Evolutionary conservation across 92 coral and sea anemone genomes (phyloP).

Genomic region (Nematostella vectensis): DNA sequence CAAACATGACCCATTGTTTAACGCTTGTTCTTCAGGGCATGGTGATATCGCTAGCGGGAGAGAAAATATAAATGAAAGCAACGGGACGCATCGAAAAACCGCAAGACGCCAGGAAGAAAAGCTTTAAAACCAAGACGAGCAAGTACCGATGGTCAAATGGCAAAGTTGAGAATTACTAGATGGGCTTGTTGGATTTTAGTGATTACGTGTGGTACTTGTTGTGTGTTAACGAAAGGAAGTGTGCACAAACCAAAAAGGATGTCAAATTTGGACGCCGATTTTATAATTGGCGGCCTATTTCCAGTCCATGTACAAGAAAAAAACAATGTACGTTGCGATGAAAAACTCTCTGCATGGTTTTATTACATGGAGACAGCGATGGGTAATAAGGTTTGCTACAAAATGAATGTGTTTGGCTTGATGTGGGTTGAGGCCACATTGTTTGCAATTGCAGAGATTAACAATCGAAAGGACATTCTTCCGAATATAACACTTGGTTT

Average conservation of each 20-base stretch:
- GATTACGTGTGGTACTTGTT: too few species aligned
- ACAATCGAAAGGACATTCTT: constrained; percentile 38
- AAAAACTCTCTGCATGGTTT: constrained; percentile 18
- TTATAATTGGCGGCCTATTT: constrained; percentile 71
- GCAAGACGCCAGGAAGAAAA: too few species aligned
- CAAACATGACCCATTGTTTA: too few species aligned
- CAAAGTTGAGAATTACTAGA: too few species aligned
- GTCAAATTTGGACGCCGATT: constrained; percentile 47
- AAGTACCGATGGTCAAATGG: too few species aligned
- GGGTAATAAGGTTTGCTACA: constrained; percentile 41
- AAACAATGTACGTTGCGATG: constrained; percentile 37
- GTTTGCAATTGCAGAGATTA: constrained; percentile 64
- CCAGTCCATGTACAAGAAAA: constrained; percentile 64
- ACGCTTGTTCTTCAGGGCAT: too few species aligned
- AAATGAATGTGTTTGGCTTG: constrained; percentile 59
- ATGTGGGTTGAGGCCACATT: constrained; percentile 97
- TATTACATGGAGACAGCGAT: constrained; percentile 30
- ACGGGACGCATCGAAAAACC: too few species aligned
- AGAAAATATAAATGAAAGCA: too few species aligned
- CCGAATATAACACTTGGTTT: constrained; percentile 66
- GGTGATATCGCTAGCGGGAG: too few species aligned
- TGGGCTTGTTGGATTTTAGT: too few species aligned
- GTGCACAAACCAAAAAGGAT: constrained; percentile 52
- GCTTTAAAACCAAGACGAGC: too few species aligned
- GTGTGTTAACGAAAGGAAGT: too few species aligned